These are phyloP conservation scores for Epinephelus malabaricus DNA, from an alignment of 2,797 vertebrate species.

Conservation along the genomic window DNA sequence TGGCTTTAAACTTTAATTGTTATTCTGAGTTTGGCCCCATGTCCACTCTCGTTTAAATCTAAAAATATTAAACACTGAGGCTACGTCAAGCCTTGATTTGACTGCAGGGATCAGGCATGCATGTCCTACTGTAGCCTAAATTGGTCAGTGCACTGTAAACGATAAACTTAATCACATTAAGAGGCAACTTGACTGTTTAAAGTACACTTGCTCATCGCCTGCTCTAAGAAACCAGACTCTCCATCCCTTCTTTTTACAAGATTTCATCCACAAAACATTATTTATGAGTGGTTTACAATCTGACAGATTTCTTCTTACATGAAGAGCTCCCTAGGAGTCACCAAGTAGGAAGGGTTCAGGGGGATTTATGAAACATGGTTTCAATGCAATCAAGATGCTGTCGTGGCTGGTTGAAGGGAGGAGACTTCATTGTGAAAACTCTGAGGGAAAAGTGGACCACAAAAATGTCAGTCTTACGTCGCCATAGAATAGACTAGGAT, in stretches of 20 bases:
- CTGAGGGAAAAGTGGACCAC: conserved; percentile 54
- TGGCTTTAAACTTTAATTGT: background rate
- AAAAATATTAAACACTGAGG: background rate
- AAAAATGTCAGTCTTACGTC: conserved; percentile 52
- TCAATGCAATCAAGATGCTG: conserved; percentile 78
- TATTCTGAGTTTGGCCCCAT: background rate
- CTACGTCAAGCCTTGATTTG: conserved; percentile 14
- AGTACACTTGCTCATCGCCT: conserved; percentile 7
- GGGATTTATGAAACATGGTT: conserved; percentile 64
- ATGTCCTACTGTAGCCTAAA: conserved; percentile 5
- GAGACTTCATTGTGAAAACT: conserved; percentile 66
- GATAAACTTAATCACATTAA: conserved; percentile 35
- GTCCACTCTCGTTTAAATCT: background rate
- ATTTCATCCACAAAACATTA: conserved; percentile 26
- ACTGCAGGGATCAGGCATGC: conserved; percentile 11
- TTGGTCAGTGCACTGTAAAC: conserved; percentile 19
- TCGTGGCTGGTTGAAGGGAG: conserved; percentile 58
- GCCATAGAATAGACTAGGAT: conserved; percentile 30
- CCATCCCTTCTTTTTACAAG: conserved; percentile 1
- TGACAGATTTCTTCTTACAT: conserved; percentile 56
- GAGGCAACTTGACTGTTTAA: conserved; percentile 23
- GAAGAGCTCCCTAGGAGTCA: conserved; percentile 51
- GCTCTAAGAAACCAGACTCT: conserved; percentile 20
- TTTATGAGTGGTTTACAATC: conserved; percentile 70
- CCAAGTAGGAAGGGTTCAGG: conserved; percentile 41